Evolutionary conservation across 2,797 vertebrate genomes (phyloP), one percentile per base, ranked within the genome.

Genomic region (Trichosurus vulpecula): DNA sequence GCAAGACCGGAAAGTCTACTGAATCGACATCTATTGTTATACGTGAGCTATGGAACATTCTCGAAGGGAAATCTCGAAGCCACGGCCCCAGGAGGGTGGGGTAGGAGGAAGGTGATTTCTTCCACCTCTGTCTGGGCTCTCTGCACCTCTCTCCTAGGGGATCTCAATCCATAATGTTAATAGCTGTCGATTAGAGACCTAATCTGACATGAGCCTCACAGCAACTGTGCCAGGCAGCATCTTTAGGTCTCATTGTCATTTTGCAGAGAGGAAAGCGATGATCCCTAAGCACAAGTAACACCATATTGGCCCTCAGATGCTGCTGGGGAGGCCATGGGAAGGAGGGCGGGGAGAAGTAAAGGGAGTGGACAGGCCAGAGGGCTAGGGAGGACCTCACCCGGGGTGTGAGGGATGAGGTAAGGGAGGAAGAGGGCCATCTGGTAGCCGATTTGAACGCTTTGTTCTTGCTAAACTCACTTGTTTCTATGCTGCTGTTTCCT

Each of bases 1-100:
- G 95, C 94, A 98, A 97, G 0, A 27, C 93, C 0, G 29, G 97
- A 97, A 97, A 97, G 47, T 27, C 94, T 27, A 1, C 91, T 95
- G 1, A 1, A 57, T 19, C 92, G 4, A 0, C 35, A 41, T 97
- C 96, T 97, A 95, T 95, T 97, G 97, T 97, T 96, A 95, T 96
- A 57, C 53, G 93, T 97, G 94, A 97, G 96, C 51, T 94, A 57
- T 97, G 98, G 97, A 98, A 98, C 95, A 98, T 97, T 98, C 97
- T 97, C 96, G 95, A 97, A 93, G 57, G 35, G 57, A 55, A 96
- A 94, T 55, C 91, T 96, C 61, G 29, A 96, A 96, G 96, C 92
- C 90, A 53, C 97, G 92, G 91, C 47, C 91, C 3, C 81, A 98
- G 95, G 97, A 94, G 52, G 95, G 92, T 95, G 41, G 41, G 74